Evolutionary conservation across 2,888 invertebrate genomes (phyloP).

Genomic region (Mythimna pallens): DNA sequence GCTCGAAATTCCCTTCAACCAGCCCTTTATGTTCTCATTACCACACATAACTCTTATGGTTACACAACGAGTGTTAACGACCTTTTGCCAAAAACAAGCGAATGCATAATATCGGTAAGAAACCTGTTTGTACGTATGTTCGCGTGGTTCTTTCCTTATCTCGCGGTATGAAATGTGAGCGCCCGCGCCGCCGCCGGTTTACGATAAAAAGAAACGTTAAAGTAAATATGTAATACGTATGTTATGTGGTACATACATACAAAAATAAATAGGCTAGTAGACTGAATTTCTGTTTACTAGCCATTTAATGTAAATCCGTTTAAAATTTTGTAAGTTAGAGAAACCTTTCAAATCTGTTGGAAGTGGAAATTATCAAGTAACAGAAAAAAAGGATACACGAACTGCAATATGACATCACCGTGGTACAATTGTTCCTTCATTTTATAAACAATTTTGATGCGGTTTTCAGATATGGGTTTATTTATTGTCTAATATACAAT

Average conservation of each 20-base stretch:
- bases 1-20: not conserved
- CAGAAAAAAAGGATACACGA: too few relatives aligned
- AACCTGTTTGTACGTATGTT: slow-evolving; percentile 45
- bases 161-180: slow-evolving; percentile 4
- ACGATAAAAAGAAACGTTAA: slow-evolving; percentile 16
- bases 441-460: too few relatives aligned
- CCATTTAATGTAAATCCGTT: too few relatives aligned
- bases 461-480: too few relatives aligned
- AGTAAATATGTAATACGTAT: slow-evolving; percentile 21
- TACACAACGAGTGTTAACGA: slow-evolving; percentile 2
- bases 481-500: too few relatives aligned
- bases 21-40: not conserved
- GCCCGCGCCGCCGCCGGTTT: not conserved
- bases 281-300: too few relatives aligned
- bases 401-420: too few relatives aligned
- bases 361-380: too few relatives aligned
- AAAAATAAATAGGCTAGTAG: too few relatives aligned
- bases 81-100: slow-evolving; percentile 11
- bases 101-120: slow-evolving; percentile 21
- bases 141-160: slow-evolving; percentile 33
- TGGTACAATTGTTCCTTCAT: too few relatives aligned
- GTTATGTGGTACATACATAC: not conserved
- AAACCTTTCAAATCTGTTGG: too few relatives aligned
- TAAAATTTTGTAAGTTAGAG: too few relatives aligned
- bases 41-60: not conserved